Percentiles rank a stretch among this genome's conserved stretches.
Conservation (phyloP, 2,113 vertebrate species). For the Apodemus sylvaticus region DNA sequence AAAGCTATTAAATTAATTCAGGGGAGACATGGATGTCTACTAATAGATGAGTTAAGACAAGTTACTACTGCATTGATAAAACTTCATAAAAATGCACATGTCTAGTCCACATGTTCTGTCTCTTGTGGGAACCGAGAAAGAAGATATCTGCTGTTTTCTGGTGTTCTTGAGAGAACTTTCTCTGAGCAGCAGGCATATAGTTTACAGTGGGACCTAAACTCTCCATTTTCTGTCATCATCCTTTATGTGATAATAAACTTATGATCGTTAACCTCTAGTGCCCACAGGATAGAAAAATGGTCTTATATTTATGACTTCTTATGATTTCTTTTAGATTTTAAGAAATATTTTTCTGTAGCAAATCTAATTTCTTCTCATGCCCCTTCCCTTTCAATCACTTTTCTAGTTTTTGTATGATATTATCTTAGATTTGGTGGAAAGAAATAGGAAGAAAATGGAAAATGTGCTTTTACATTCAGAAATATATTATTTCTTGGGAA, state of each 20-base stretch:
- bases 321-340: neutral
- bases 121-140: neutral
- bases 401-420: neutral
- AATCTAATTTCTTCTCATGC: neutral
- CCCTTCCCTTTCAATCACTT: neutral
- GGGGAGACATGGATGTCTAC: neutral
- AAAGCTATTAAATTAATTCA: neutral
- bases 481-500: neutral
- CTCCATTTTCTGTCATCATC: neutral
- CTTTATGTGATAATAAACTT: neutral
- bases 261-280: neutral
- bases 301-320: neutral
- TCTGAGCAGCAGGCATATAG: neutral
- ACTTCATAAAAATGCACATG: neutral
- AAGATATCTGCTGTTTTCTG: neutral
- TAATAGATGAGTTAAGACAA: neutral
- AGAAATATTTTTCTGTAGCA: neutral
- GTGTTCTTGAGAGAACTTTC: conserved; percentile 3
- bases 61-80: neutral
- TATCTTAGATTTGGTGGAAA: neutral
- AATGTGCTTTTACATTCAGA: neutral
- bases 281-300: neutral
- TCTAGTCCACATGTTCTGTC: neutral
- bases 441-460: neutral
- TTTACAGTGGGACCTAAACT: neutral